These are phyloP conservation scores for Tetrao urogallus DNA, from an alignment of 2,113 vertebrate genomes.

Conservation along the genomic window DNA sequence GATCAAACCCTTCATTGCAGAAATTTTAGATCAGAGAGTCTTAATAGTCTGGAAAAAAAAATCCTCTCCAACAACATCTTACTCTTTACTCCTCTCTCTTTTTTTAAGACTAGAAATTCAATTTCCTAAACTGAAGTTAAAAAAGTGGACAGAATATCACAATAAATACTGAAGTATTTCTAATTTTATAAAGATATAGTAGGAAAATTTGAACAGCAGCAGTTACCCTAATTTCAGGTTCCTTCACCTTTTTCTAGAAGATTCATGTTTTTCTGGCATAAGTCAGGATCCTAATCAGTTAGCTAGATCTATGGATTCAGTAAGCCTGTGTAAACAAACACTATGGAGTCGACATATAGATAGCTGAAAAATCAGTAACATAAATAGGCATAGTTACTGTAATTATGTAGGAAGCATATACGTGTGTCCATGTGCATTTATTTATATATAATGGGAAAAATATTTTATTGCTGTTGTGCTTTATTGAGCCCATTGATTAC, in stretches of 20 bases:
- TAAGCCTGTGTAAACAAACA: neutral
- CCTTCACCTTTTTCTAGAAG: neutral
- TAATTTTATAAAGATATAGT: neutral
- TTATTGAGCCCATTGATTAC: constrained; percentile 57
- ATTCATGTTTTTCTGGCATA: neutral
- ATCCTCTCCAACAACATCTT: neutral
- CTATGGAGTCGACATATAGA: neutral
- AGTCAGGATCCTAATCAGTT: neutral
- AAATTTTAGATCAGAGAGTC: neutral
- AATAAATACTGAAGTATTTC: neutral
- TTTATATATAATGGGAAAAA: constrained; percentile 41
- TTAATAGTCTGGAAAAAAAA: neutral
- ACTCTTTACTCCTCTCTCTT: neutral
- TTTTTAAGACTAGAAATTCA: neutral
- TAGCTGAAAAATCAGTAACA: neutral
- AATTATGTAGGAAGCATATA: constrained; percentile 37
- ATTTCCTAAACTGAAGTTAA: neutral
- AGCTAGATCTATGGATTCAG: neutral
- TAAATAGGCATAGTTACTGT: constrained; percentile 12
- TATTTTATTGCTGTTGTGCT: constrained; percentile 52
- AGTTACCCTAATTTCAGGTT: neutral
- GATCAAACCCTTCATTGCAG: neutral
- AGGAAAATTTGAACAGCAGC: neutral
- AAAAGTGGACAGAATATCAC: neutral
- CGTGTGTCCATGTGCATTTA: neutral